These are phyloP conservation scores for Vandiemenella viatica DNA, from an alignment of 2,888 invertebrate genomes.

Conservation along the genomic window DNA sequence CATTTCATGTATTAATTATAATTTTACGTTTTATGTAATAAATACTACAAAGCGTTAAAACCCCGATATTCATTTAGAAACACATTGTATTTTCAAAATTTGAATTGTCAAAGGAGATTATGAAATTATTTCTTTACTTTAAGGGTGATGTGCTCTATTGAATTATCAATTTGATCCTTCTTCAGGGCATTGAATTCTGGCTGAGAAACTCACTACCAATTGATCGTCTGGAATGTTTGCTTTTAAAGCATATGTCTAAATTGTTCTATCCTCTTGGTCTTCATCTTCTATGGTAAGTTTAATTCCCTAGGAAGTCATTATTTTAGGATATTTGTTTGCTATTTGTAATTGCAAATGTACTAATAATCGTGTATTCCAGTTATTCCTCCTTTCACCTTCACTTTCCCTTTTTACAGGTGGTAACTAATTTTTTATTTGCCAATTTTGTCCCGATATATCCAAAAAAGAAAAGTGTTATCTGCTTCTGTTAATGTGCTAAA, in stretches of 20 bases:
- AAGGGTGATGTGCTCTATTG: background rate
- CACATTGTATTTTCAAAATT: background rate
- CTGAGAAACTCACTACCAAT: conserved; percentile 30
- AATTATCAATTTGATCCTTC: background rate
- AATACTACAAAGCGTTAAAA: too few relatives aligned
- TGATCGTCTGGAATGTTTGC: conserved; percentile 36
- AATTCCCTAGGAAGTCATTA: background rate
- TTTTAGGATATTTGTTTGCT: background rate
- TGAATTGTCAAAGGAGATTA: background rate
- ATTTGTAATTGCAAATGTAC: too few relatives aligned
- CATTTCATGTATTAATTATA: too few relatives aligned
- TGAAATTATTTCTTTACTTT: background rate
- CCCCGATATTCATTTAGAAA: too few relatives aligned
- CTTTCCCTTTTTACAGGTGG: too few relatives aligned
- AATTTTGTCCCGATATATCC: too few relatives aligned
- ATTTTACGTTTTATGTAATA: too few relatives aligned
- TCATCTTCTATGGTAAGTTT: conserved; percentile 16
- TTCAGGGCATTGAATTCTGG: conserved; percentile 30
- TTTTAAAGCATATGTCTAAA: conserved; percentile 38
- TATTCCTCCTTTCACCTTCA: too few relatives aligned
- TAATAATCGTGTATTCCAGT: too few relatives aligned
- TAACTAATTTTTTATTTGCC: too few relatives aligned
- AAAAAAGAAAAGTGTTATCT: too few relatives aligned
- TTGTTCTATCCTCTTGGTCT: conserved; percentile 17
- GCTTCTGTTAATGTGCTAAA: too few relatives aligned